A percentile compares a stretch with the other conserved stretches of the same genome.
Conservation (phyloP, 2,888 invertebrate genomes). For the Sycophila texana region DNA sequence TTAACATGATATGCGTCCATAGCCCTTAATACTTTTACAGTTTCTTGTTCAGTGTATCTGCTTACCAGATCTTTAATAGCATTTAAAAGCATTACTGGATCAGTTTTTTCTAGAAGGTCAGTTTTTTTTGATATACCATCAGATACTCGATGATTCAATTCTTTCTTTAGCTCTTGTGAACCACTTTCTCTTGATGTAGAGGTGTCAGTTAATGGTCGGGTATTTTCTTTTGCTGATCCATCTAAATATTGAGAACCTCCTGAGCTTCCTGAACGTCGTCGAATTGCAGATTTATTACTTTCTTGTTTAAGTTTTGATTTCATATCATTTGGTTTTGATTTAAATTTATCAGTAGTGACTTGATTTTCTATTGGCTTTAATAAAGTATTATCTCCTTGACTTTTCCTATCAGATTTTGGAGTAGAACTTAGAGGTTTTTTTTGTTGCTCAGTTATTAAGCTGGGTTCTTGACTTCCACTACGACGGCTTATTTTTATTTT, state of each 20-base stretch:
- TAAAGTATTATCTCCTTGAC: conserved; percentile 54
- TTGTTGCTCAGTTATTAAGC: conserved; percentile 17
- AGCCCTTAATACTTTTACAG: conserved; percentile 65
- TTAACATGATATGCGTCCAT: conserved; percentile 69
- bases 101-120: conserved; percentile 62
- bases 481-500: conserved; percentile 39
- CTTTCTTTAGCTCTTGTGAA: conserved; percentile 56
- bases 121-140: conserved; percentile 58
- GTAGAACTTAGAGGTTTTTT: conserved; percentile 49
- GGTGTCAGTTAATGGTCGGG: conserved; percentile 62
- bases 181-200: conserved; percentile 60
- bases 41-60: conserved; percentile 68
- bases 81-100: conserved; percentile 65
- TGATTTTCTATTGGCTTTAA: conserved; percentile 59
- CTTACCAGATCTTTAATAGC: conserved; percentile 70
- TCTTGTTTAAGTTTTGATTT: conserved; percentile 52
- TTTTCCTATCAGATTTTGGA: conserved; percentile 50
- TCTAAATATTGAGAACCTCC: conserved; percentile 62
- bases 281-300: conserved; percentile 56
- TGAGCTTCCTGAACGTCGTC: conserved; percentile 57
- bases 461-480: conserved; percentile 47
- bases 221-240: conserved; percentile 69
- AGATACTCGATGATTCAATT: conserved; percentile 51
- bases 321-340: conserved; percentile 42
- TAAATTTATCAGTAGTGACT: conserved; percentile 55